Evolutionary conservation across 2,113 vertebrate genomes (phyloP), one percentile per base, ranked within the genome.

Genomic region (Nesoenas mayeri): DNA sequence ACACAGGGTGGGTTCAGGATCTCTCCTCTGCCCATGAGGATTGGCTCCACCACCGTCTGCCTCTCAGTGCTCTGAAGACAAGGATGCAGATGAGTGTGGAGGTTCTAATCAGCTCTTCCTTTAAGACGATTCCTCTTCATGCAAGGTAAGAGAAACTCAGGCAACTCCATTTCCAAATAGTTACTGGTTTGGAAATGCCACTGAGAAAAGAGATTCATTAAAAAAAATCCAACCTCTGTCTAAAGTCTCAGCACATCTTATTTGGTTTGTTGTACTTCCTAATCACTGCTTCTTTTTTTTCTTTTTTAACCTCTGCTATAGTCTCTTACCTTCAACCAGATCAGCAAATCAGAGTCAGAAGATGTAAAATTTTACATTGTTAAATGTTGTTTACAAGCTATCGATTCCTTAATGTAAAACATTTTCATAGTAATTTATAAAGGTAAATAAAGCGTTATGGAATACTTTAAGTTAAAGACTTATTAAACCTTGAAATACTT

Each of bases 21-120:
- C 42, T 50, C 38, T 28, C 18, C 38, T 58, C 50, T 65, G 6
- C 25, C 25, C 1, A 0, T 2, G 21, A 5, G 5, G 4, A 36
- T 8, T 42, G 51, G 11, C 22, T 79, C 13, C 29, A 61, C 50
- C 40, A 20, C 16, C 1, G 0, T 8, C 18, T 36, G 25, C 38
- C n/a, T 38, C 17, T 36, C 21, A 26, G 44, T 25, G 42, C 75
- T 40, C 66, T 54, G 79, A 64, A 69, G 25, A 50, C 24, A 79
- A 69, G 44, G 60, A 60, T 3, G 2, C 0, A 6, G 26, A 53
- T 5, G 6, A 44, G 19, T 0, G 8, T 36, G 15, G 53, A 81
- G 4, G 16, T 19, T 74, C 16, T 48, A 86, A 29, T 60, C 67
- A 44, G 48, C 22, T 77, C 24, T 32, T 84, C 40, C 40, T 77